These are phyloP conservation scores for Sminthurinus aureus DNA, from an alignment of 2,888 invertebrate genomes.

Conservation along the genomic window DNA sequence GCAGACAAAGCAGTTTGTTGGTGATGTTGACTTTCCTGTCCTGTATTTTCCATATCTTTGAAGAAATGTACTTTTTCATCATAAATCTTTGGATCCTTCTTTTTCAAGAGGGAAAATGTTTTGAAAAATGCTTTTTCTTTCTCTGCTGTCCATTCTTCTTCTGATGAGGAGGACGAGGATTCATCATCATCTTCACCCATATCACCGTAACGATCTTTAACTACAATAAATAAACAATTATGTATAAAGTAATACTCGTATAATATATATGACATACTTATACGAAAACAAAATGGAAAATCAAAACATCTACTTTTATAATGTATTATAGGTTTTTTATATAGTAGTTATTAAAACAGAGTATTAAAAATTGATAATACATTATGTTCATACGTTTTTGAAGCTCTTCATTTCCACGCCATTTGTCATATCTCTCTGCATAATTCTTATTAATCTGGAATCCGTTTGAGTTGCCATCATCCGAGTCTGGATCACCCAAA, in stretches of 20 bases:
- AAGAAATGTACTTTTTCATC: conserved; percentile 79
- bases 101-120: conserved; percentile 84
- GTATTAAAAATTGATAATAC: no score
- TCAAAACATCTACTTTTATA: no score
- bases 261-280: no score
- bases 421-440: conserved; percentile 82
- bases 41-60: conserved; percentile 62
- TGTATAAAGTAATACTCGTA: no score
- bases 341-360: background rate
- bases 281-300: no score
- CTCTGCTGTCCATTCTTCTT: conserved; percentile 69
- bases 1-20: background rate
- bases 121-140: conserved; percentile 87
- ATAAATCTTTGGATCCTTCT: conserved; percentile 89
- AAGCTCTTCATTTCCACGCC: conserved; percentile 85
- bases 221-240: conserved; percentile 64
- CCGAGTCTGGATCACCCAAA: conserved; percentile 31
- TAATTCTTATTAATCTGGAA: conserved; percentile 79
- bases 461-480: conserved; percentile 62
- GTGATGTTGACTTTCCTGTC: background rate
- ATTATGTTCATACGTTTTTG: conserved; percentile 72
- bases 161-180: conserved; percentile 64
- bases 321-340: background rate
- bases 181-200: conserved; percentile 65
- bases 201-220: conserved; percentile 77